Conservation (phyloP, 2,797 vertebrate species). For the Sebastes miniatus region DNA sequence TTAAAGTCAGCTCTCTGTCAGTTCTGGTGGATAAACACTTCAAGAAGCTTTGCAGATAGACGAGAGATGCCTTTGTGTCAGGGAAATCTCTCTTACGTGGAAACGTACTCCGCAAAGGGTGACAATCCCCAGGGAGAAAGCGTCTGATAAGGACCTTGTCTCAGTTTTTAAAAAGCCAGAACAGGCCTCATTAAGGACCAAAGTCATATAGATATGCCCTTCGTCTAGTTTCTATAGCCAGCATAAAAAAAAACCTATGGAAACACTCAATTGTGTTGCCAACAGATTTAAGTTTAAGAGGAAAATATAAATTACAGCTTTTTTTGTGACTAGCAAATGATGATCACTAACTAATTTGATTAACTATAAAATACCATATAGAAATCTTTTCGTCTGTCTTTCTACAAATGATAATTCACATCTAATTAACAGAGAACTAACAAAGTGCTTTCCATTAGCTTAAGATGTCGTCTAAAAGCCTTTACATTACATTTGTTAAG, state of each 20-base stretch:
- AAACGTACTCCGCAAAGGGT: conserved; percentile 74
- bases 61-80: conserved; percentile 81
- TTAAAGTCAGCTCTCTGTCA: conserved; percentile 84
- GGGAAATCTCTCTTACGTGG: conserved; percentile 78
- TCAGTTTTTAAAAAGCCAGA: conserved; percentile 68
- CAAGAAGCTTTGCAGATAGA: conserved; percentile 81
- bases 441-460: not conserved
- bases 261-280: not conserved
- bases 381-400: not conserved
- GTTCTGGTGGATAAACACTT: conserved; percentile 85
- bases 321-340: not conserved
- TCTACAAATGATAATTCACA: not conserved
- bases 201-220: conserved; percentile 70
- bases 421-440: not conserved
- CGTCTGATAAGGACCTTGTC: conserved; percentile 76
- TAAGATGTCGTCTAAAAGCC: not conserved
- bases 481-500: not conserved
- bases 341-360: conserved; percentile 9
- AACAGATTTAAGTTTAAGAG: not conserved
- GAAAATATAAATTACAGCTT: not conserved
- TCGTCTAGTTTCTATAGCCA: conserved; percentile 42
- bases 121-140: conserved; percentile 73
- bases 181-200: conserved; percentile 76
- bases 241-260: conserved; percentile 1
- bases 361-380: not conserved